phyloP scores from a whole-genome alignment of 2,888 invertebrate species.

The Watsonalla binaria region DNA sequence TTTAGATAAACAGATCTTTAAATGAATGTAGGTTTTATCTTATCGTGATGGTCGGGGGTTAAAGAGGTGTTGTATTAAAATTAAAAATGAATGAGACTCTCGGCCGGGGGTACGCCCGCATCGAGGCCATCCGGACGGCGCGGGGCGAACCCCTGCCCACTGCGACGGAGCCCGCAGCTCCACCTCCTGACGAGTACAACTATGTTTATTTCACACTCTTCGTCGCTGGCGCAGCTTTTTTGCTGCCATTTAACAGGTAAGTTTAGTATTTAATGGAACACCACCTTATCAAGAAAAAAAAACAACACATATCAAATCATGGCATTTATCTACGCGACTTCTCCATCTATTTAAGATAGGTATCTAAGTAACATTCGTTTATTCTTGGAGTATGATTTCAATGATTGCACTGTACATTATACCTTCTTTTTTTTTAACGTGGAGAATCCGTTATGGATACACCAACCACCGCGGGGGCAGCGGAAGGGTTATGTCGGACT shows the following conservation, averaged over 20 bases:
- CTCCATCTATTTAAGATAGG: no score
- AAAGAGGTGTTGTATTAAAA: conserved; percentile 14
- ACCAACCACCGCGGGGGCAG: no score
- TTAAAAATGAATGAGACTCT: conserved; percentile 81
- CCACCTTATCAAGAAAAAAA: no score
- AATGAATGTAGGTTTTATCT: not conserved
- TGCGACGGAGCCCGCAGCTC: conserved; percentile 74
- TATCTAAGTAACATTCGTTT: no score
- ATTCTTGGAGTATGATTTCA: no score
- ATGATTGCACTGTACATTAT: no score
- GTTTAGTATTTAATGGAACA: no score
- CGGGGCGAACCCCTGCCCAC: conserved; percentile 61
- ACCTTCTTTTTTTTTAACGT: no score
- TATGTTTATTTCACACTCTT: conserved; percentile 86
- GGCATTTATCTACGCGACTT: not conserved
- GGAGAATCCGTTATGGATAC: no score
- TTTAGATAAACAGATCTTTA: not conserved
- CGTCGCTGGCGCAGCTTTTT: conserved; percentile 92
- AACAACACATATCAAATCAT: not conserved
- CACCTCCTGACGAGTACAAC: conserved; percentile 84
- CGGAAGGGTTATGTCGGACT: no score
- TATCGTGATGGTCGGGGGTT: conserved; percentile 3
- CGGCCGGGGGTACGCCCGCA: conserved; percentile 82
- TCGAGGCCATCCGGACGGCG: conserved; percentile 77
- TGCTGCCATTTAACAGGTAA: conserved; percentile 95